Evolutionary conservation across 2,797 vertebrate species (phyloP).

Genomic region (Picus viridis): DNA sequence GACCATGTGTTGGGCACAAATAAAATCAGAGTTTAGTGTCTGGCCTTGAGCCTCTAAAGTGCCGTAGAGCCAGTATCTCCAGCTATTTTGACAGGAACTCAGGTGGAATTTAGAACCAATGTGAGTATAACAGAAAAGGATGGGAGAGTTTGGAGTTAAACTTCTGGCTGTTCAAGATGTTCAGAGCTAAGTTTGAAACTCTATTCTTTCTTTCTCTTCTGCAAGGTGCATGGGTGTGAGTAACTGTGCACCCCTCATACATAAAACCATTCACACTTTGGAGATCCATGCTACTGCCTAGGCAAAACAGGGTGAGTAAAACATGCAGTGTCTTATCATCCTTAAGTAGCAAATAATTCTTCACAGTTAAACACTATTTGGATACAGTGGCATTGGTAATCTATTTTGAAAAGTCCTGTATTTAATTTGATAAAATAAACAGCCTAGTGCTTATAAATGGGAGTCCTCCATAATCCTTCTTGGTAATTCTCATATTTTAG

Average conservation of each 20-base stretch:
- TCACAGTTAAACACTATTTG: not conserved
- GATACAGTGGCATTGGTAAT: not conserved
- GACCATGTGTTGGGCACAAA: not conserved
- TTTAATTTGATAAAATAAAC: not conserved
- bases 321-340: not conserved
- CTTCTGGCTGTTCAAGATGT: not conserved
- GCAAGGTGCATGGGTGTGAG: not conserved
- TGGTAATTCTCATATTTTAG: not conserved
- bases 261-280: not conserved
- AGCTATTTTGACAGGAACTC: not conserved
- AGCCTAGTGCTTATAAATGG: not conserved
- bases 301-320: conserved; percentile 18
- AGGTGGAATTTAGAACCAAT: not conserved
- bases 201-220: not conserved
- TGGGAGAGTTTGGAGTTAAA: not conserved
- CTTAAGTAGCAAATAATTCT: not conserved
- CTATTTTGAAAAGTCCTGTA: not conserved
- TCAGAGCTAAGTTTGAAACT: not conserved
- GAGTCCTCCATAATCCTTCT: not conserved
- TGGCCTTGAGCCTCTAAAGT: not conserved
- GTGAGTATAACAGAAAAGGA: not conserved
- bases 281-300: not conserved
- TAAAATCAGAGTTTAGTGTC: not conserved
- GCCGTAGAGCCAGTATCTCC: not conserved
- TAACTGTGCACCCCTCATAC: not conserved